Evolutionary conservation across 2,888 invertebrate genomes (phyloP).

Genomic region (Caenorhabditis virilis): DNA sequence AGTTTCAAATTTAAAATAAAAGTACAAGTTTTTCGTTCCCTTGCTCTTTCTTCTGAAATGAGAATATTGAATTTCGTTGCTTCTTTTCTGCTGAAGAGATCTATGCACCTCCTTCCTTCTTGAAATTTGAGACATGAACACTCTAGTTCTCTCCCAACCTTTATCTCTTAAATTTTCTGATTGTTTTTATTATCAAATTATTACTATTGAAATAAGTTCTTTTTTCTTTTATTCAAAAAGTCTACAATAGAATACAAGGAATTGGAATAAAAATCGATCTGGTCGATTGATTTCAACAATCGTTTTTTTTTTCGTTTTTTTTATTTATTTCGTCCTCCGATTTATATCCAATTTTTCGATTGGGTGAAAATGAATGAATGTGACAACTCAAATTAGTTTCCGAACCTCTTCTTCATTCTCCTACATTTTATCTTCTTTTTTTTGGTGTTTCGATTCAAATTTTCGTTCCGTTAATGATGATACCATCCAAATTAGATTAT

Average conservation of each 20-base stretch:
- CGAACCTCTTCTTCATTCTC: too few species aligned
- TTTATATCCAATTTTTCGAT: background rate
- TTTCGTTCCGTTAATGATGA: too few species aligned
- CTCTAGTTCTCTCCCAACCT: slow-evolving; percentile 8
- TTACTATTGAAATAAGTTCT: slow-evolving; percentile 6
- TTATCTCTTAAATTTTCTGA: slow-evolving; percentile 18
- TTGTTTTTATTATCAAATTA: slow-evolving; percentile 5
- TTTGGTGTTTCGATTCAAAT: too few species aligned
- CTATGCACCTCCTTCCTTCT: too few species aligned
- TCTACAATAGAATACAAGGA: background rate
- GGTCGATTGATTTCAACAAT: background rate
- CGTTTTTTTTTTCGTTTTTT: background rate
- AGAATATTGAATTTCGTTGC: too few species aligned
- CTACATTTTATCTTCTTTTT: too few species aligned
- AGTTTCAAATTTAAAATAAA: slow-evolving; percentile 13
- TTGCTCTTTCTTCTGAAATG: too few species aligned
- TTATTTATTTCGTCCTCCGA: background rate
- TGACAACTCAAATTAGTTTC: background rate
- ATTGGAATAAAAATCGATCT: background rate
- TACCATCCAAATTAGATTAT: too few species aligned
- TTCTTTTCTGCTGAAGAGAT: too few species aligned
- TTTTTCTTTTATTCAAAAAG: background rate
- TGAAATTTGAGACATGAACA: too few species aligned
- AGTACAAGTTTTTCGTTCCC: too few species aligned
- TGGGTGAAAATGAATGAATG: background rate